Percentiles rank a stretch among this genome's conserved stretches.
These are phyloP conservation scores for Spinibarbus caldwelli DNA, from an alignment of 2,797 vertebrate species.

Conservation along the genomic window DNA sequence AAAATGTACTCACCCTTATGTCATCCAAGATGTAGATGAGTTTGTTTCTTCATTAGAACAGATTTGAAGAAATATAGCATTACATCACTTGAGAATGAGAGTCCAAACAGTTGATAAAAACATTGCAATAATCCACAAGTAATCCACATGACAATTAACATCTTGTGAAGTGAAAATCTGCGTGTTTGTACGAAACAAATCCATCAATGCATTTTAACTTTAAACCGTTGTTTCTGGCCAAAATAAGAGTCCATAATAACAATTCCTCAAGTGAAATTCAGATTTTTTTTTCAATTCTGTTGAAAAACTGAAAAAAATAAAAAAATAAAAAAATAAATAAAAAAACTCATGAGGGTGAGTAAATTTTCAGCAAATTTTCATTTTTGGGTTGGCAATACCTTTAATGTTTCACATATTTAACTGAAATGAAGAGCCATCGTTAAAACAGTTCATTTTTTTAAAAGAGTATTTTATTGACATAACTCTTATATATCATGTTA, in stretches of 20 bases:
- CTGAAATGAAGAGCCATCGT: not conserved
- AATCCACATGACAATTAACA: not conserved
- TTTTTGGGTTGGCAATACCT: not conserved
- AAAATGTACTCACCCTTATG: not conserved
- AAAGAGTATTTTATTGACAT: not conserved
- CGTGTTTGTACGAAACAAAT: not conserved
- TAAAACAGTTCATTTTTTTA: not conserved
- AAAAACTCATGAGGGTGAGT: too few species aligned
- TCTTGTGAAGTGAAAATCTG: not conserved
- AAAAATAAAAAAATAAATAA: too few species aligned
- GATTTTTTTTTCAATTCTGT: too few species aligned
- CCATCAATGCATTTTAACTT: not conserved
- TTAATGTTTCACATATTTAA: not conserved
- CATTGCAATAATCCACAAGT: not conserved
- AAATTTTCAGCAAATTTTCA: too few species aligned
- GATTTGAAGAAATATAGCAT: not conserved
- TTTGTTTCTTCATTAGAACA: not conserved
- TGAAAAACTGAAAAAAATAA: too few species aligned
- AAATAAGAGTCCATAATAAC: too few species aligned
- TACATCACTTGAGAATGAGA: not conserved
- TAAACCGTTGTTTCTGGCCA: too few species aligned
- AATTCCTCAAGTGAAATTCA: too few species aligned
- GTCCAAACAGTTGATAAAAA: not conserved
- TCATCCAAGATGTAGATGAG: not conserved
- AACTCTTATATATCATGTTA: conserved; percentile 8